Evolutionary conservation across 2,888 invertebrate species (phyloP).

Genomic region (Mycalesis mineus): DNA sequence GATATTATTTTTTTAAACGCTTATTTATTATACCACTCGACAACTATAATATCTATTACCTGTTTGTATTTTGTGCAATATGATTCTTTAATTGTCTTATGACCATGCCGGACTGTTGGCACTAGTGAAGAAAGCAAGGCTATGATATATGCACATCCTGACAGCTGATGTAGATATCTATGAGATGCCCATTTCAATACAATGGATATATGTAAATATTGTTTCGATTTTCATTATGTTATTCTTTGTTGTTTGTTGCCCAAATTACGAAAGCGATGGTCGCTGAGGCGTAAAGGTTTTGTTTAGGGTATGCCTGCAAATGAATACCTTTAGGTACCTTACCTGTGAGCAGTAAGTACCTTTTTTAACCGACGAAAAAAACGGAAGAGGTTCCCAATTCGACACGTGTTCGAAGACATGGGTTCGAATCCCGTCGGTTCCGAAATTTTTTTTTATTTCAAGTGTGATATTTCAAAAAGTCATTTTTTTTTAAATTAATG

Average conservation of each 20-base stretch:
- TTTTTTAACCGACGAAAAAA: too few species aligned
- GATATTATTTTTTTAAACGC: background rate
- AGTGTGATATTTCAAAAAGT: too few species aligned
- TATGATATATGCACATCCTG: background rate
- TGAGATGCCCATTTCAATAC: background rate
- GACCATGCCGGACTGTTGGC: background rate
- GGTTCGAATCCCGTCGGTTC: too few species aligned
- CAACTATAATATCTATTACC: background rate
- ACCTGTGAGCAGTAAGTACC: too few species aligned
- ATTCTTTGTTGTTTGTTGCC: background rate
- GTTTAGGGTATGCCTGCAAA: too few species aligned
- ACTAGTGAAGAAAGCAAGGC: background rate
- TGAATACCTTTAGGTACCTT: too few species aligned
- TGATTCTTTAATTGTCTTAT: slow-evolving; percentile 3
- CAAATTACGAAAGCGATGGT: too few species aligned
- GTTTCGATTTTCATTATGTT: background rate
- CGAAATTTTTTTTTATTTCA: too few species aligned
- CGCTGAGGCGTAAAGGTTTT: too few species aligned
- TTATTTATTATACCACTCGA: background rate
- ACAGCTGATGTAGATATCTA: background rate
- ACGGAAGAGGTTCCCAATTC: too few species aligned
- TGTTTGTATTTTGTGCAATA: background rate
- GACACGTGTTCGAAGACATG: too few species aligned
- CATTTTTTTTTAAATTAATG: too few species aligned
- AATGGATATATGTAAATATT: slow-evolving; percentile 14